Conservation (phyloP, 2,888 invertebrate species). For the Corbicula japonica region DNA sequence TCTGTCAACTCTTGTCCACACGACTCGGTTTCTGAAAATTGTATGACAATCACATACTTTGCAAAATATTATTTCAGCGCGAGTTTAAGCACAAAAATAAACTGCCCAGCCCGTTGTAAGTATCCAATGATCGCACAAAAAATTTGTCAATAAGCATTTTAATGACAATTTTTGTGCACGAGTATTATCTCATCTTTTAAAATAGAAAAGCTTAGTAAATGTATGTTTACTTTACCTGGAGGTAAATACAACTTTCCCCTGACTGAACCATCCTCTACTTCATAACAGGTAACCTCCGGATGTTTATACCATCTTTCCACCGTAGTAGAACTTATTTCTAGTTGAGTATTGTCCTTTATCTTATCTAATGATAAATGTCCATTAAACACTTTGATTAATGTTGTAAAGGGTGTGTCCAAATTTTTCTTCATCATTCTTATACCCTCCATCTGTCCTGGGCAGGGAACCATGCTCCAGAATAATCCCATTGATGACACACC, state of each 20-base stretch:
- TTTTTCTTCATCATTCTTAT: slow-evolving; percentile 71
- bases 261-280: slow-evolving; percentile 69
- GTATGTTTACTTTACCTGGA: slow-evolving; percentile 58
- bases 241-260: slow-evolving; percentile 78
- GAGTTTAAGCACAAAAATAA: background rate
- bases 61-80: background rate
- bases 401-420: slow-evolving; percentile 66
- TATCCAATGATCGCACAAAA: background rate
- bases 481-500: slow-evolving; percentile 80
- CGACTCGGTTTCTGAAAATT: too few relatives aligned
- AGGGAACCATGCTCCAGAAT: slow-evolving; percentile 77
- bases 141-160: background rate
- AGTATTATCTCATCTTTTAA: too few relatives aligned
- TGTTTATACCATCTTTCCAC: slow-evolving; percentile 71
- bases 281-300: slow-evolving; percentile 64
- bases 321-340: slow-evolving; percentile 33
- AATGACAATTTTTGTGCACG: too few relatives aligned
- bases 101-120: background rate
- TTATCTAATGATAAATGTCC: slow-evolving; percentile 59
- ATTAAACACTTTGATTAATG: slow-evolving; percentile 59
- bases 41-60: too few relatives aligned
- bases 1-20: too few relatives aligned
- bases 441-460: slow-evolving; percentile 67
- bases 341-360: slow-evolving; percentile 16
- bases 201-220: background rate